Evolutionary conservation across 2,113 vertebrate genomes (phyloP), one percentile per base, ranked within the genome.

Genomic region (Callaeas wilsoni): DNA sequence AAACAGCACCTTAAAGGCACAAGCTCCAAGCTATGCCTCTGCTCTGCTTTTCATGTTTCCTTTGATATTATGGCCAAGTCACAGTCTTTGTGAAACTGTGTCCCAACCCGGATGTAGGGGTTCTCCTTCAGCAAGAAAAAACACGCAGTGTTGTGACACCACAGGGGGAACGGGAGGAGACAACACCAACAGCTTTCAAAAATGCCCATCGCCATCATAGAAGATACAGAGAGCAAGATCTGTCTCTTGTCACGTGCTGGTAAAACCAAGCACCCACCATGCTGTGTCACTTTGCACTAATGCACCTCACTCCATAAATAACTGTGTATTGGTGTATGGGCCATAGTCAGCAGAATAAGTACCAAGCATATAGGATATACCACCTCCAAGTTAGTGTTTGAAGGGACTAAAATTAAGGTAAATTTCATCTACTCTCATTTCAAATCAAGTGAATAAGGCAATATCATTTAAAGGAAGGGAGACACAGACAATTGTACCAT

Each of bases 321-420:
- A 41, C 5, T 46, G 41, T 17, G 1, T 25, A 33, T 18, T 69
- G 74, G 18, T 52, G 12, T 18, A n/a, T 12, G 42, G 56, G 35
- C 26, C 41, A 32, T 1, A 41, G 7, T 27, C 47, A 86, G 41
- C 32, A 84, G 75, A 86, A 5, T 22, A 88, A 84, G 12, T 64
- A 83, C 21, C 25, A 47, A 65, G 47, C 14, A 42, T 17, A 39
- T 4, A 65, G 33, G 15, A 53, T n/a, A 56, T 2, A 16, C 3
- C 37, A 25, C 17, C 60, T 73, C 44, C 21, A 21, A 27, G 23
- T 67, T 62, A 60, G 37, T 65, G 22, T 64, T 52, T 71, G 56
- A 65, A 90, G 65, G 21, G 41, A 90, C 47, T 42, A 93, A 91
- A 93, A 83, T 44, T 9, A 93, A 57, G 68, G 32, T 16, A 50